Percentiles rank a stretch among this genome's conserved stretches.
Evolutionary conservation across 2,797 vertebrate genomes (phyloP).

Genomic region (Macroramphosus scolopax): DNA sequence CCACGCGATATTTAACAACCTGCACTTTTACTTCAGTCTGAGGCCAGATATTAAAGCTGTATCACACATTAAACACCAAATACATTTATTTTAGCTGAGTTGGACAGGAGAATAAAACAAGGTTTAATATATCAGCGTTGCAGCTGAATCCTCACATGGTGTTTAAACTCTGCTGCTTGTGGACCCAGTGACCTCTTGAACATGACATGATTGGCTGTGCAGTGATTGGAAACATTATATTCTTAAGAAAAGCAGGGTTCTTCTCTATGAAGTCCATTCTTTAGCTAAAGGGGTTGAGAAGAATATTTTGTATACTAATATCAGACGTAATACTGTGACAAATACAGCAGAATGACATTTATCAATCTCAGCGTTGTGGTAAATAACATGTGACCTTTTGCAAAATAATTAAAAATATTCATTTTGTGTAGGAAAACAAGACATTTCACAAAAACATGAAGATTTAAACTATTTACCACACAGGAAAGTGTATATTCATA

Average conservation of each 20-base stretch:
- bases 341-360: not conserved
- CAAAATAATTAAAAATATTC: too few species aligned
- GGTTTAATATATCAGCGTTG: constrained; percentile 1
- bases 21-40: too few species aligned
- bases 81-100: not conserved
- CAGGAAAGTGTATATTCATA: too few species aligned
- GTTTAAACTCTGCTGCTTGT: too few species aligned
- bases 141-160: too few species aligned
- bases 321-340: not conserved
- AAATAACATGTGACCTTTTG: not conserved
- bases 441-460: too few species aligned
- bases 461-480: too few species aligned
- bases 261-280: not conserved
- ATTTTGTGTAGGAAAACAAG: too few species aligned
- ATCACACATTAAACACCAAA: not conserved
- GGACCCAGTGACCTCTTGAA: too few species aligned
- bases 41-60: not conserved
- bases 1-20: too few species aligned
- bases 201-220: too few species aligned
- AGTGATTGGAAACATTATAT: not conserved
- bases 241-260: not conserved
- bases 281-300: not conserved
- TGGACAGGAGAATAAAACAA: not conserved
- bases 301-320: not conserved
- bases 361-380: not conserved